Evolutionary conservation across 2,888 invertebrate genomes (phyloP).

Genomic region (Macrophya annulata): DNA sequence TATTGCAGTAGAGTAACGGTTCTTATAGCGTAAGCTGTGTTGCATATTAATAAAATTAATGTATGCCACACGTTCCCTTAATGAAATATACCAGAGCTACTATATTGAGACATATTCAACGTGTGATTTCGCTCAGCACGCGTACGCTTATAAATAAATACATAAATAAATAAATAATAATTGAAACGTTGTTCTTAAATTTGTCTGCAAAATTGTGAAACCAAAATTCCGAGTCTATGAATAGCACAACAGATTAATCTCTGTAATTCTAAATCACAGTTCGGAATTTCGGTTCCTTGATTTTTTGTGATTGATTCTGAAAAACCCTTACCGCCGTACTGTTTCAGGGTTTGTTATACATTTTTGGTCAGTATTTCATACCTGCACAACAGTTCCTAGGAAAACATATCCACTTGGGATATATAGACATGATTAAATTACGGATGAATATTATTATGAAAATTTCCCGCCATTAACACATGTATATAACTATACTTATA

Average conservation of each 20-base stretch:
- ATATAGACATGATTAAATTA: neutral
- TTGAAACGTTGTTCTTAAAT: neutral
- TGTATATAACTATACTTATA: no score
- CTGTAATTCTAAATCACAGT: neutral
- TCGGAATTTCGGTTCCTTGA: neutral
- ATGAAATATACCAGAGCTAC: neutral
- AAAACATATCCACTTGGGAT: neutral
- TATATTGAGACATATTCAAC: slow-evolving; percentile 14
- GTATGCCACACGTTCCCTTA: slow-evolving; percentile 35
- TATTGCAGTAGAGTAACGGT: slow-evolving; percentile 43
- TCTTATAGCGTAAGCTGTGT: slow-evolving; percentile 22
- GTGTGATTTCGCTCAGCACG: slow-evolving; percentile 10
- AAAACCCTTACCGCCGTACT: neutral
- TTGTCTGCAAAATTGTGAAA: neutral
- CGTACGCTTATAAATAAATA: neutral
- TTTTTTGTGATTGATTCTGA: neutral
- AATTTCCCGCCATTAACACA: slow-evolving; percentile 1
- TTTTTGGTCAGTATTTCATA: neutral
- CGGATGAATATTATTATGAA: neutral
- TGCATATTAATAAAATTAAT: slow-evolving; percentile 50
- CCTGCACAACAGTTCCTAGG: neutral
- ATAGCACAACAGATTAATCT: neutral
- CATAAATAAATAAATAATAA: neutral
- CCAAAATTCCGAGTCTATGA: neutral
- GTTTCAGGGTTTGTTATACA: neutral